Evolutionary conservation across 92 coral and sea anemone genomes (phyloP), one percentile per base, ranked within the genome.

Genomic region (Heliopora coerulea): DNA sequence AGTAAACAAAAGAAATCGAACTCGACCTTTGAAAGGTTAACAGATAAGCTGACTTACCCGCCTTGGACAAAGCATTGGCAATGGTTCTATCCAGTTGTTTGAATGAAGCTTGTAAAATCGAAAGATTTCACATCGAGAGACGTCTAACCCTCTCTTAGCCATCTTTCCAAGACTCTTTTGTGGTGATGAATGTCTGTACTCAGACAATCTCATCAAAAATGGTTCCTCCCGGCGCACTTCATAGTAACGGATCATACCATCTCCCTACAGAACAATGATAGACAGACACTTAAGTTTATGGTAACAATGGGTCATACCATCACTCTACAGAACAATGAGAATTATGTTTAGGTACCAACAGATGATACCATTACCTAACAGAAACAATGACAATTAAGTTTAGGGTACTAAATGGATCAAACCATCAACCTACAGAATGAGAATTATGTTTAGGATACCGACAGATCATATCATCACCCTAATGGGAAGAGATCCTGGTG

Each of bases 161-260:
- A 93, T 87, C 9, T 85, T 82, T 26, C 98, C 98, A 49, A 93
- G 82, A 39, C 91, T 91, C 48, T 96, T 89, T 82, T 93, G 98
- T 5, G 98, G 98, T 0, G 96, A 78, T 13, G 95, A 80, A 59
- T 91, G 86, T 48, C 96, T 80, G 86, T 89, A 93, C 85, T 93
- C 98, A 56, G 84, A 90, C 40, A 90, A 78, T 40, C 85, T 76
- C 30, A 87, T 82, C 68, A 93, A 73, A 66, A 81, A 93, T 1
- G 96, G 96, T 64, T 88, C 96, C 28, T 82, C 81, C 49, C 46
- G n/a, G 24, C 62, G 58, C 25, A 93, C 49, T 61, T 93, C 98
- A 70, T 88, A 90, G 75, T 88, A 93, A n/a, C 95, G 67, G 39
- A 93, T 90, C 83, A 90, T 85, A 0, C 98, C 98, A 81, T 93